Evolutionary conservation across 2,113 vertebrate genomes (phyloP).

Genomic region (Scolopax mira): DNA sequence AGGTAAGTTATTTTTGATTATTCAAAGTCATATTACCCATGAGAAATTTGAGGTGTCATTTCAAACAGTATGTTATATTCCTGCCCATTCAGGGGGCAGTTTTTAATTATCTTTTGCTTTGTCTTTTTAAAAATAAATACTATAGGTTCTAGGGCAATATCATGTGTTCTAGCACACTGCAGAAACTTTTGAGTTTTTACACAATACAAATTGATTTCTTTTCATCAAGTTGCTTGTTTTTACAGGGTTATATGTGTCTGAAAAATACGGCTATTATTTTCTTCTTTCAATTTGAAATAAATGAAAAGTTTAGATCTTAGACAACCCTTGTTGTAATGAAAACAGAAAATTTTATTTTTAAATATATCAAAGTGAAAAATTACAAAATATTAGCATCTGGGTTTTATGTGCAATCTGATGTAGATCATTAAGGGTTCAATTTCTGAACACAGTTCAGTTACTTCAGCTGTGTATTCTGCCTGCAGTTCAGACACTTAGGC

Average conservation of each 20-base stretch:
- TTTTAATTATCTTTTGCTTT: not conserved
- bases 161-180: not conserved
- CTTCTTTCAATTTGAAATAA: not conserved
- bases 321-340: not conserved
- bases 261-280: not conserved
- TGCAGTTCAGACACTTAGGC: not conserved
- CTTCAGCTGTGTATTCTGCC: not conserved
- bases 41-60: not conserved
- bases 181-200: not conserved
- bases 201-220: not conserved
- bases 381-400: not conserved
- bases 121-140: not conserved
- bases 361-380: not conserved
- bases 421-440: not conserved
- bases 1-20: not conserved
- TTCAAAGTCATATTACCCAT: not conserved
- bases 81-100: not conserved
- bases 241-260: not conserved
- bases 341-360: not conserved
- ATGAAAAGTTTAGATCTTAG: not conserved
- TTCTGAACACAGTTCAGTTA: not conserved
- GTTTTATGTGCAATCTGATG: not conserved
- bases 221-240: not conserved
- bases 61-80: not conserved
- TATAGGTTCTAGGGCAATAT: not conserved